These are phyloP conservation scores for Plebejus anna DNA, from an alignment of 2,888 invertebrate genomes.

Conservation along the genomic window DNA sequence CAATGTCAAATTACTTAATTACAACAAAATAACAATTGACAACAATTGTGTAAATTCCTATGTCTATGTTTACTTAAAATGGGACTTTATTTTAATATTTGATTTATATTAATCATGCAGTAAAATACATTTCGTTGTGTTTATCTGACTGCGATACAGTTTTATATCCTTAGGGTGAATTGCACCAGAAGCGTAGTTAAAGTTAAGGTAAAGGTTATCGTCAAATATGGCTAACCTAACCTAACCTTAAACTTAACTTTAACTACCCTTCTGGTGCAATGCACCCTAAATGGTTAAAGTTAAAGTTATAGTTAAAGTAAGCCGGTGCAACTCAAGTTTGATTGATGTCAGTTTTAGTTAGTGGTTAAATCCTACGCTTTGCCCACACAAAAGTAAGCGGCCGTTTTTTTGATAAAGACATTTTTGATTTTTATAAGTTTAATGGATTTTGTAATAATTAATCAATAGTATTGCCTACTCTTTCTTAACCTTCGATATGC, in stretches of 20 bases:
- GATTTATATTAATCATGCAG: conserved; percentile 9
- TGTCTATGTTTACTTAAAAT: conserved; percentile 28
- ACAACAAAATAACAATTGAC: conserved; percentile 6
- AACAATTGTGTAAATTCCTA: conserved; percentile 18
- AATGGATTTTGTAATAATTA: too few relatives aligned
- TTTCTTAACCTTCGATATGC: too few relatives aligned
- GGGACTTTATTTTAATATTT: conserved; percentile 38
- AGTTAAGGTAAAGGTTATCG: too few relatives aligned
- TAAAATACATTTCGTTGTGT: not conserved
- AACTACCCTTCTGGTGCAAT: too few relatives aligned
- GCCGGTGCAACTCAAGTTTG: conserved; percentile 40
- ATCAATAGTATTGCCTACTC: too few relatives aligned
- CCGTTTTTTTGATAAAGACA: too few relatives aligned
- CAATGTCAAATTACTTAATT: conserved; percentile 20
- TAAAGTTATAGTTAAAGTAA: too few relatives aligned
- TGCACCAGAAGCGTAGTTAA: too few relatives aligned
- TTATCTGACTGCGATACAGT: not conserved
- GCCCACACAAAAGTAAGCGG: conserved; percentile 40
- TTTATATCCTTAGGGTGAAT: conserved; percentile 31
- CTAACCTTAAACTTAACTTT: too few relatives aligned
- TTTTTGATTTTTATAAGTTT: too few relatives aligned
- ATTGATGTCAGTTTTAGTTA: conserved; percentile 45
- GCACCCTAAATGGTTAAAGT: too few relatives aligned
- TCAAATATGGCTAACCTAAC: too few relatives aligned
- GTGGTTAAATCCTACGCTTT: conserved; percentile 54